Evolutionary conservation across 2,797 vertebrate species (phyloP).

Genomic region (Linurgus olivaceus): DNA sequence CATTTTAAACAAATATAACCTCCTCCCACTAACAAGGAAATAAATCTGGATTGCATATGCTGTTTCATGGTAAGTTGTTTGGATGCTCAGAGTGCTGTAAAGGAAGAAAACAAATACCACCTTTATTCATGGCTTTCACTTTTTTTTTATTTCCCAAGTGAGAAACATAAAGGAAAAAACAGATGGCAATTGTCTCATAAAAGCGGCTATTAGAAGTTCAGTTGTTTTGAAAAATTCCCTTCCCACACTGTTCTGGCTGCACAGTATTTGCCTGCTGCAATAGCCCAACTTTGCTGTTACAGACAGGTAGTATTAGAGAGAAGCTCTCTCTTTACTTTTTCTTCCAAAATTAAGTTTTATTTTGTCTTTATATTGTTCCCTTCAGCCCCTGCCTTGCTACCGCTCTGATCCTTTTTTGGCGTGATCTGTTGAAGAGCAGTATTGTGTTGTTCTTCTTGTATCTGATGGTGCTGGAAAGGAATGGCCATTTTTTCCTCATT

Average conservation of each 20-base stretch:
- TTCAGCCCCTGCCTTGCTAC: neutral
- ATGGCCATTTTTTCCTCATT: neutral
- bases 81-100: neutral
- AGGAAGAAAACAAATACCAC: slow-evolving; percentile 31
- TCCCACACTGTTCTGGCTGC: neutral
- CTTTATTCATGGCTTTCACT: slow-evolving; percentile 12
- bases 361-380: neutral
- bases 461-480: neutral
- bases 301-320: neutral
- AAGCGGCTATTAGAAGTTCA: neutral
- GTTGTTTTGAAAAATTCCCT: neutral
- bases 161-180: slow-evolving; percentile 14
- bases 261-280: neutral
- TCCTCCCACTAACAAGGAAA: slow-evolving; percentile 30
- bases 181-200: neutral
- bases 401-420: accelerated
- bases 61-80: slow-evolving; percentile 38
- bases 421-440: neutral
- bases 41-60: slow-evolving; percentile 24
- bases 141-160: slow-evolving; percentile 36
- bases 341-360: neutral
- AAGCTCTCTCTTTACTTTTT: neutral
- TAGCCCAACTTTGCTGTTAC: neutral
- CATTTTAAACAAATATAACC: slow-evolving; percentile 45
- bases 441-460: neutral